Conservation (phyloP, 2,113 vertebrate genomes). For the Gymnorhina tibicen region DNA sequence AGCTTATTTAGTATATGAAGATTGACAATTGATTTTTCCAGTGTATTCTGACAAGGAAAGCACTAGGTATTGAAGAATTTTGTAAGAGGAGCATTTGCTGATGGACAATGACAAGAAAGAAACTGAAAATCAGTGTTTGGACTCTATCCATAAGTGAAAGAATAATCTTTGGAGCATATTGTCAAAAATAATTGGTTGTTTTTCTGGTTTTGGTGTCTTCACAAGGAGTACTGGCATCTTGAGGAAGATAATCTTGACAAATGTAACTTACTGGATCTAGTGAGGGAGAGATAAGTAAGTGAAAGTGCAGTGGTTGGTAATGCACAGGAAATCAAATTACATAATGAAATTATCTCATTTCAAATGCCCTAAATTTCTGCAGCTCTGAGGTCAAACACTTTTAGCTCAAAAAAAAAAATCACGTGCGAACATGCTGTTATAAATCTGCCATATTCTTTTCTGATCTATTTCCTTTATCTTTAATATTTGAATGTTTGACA, state of each 20-base stretch:
- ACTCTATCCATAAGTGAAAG: not conserved
- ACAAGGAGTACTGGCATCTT: not conserved
- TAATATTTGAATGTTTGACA: not conserved
- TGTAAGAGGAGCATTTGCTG: not conserved
- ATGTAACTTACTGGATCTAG: not conserved
- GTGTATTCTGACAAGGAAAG: not conserved
- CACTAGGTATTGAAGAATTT: not conserved
- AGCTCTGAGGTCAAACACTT: not conserved
- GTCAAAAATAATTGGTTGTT: not conserved
- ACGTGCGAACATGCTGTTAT: rapidly evolving
- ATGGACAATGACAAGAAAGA: not conserved
- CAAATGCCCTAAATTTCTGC: not conserved
- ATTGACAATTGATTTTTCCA: not conserved
- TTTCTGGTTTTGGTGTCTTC: not conserved
- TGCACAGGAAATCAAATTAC: not conserved
- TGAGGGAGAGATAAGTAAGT: not conserved
- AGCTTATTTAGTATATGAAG: not conserved
- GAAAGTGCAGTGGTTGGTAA: not conserved
- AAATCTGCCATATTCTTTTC: not conserved
- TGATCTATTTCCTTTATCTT: not conserved
- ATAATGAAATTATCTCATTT: not conserved
- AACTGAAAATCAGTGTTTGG: not conserved
- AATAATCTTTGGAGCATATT: not conserved
- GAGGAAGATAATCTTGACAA: not conserved
- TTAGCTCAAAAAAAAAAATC: not conserved